Evolutionary conservation across 2,113 vertebrate species (phyloP), one percentile per base, ranked within the genome.

Genomic region (Limnothrissa miodon): DNA sequence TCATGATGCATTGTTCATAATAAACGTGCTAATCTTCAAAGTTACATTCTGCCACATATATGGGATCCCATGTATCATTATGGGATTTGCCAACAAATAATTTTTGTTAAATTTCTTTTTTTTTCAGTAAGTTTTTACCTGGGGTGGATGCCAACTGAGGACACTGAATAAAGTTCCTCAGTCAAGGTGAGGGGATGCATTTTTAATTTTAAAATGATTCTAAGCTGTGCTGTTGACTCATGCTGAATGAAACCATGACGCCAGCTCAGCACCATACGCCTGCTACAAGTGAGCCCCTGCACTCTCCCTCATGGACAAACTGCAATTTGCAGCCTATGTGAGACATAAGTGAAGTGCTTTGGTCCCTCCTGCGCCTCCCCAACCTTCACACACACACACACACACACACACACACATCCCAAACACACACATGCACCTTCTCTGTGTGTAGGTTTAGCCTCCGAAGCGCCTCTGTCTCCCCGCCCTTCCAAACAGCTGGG

Each of bases 401-500:
- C 42, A 42, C 42, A 42, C 42, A 42, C 42, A 42, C 42, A 42
- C 42, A 42, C 42, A 42, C 42, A 42, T 6, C 42, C 42, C 42
- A 42, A 42, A 42, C 42, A 42, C 42, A 42, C 42, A 42, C 42
- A 42, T 42, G 6, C 42, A 89, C 89, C 53, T 84, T 85, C 53
- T 87, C 83, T 45, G 89, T 42, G 39, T 90, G 85, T 36, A 78
- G 80, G 39, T 89, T 80, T 6, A 90, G 80, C 44, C 89, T 81
- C 5, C 83, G 62, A 51, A 87, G 79, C 13, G 88, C 88, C 81
- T 90, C 89, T 2, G 82, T 86, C 66, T 89, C 89, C 0, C 89
- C 88, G 1, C 89, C 89, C n/a, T 78, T 87, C 89, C 89, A 90
- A 33, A 83, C 85, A 3, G 88, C 80, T 19, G 85, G 82, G 25